These are phyloP conservation scores for Tadarida brasiliensis DNA, from an alignment of 2,797 vertebrate genomes.

Conservation along the genomic window DNA sequence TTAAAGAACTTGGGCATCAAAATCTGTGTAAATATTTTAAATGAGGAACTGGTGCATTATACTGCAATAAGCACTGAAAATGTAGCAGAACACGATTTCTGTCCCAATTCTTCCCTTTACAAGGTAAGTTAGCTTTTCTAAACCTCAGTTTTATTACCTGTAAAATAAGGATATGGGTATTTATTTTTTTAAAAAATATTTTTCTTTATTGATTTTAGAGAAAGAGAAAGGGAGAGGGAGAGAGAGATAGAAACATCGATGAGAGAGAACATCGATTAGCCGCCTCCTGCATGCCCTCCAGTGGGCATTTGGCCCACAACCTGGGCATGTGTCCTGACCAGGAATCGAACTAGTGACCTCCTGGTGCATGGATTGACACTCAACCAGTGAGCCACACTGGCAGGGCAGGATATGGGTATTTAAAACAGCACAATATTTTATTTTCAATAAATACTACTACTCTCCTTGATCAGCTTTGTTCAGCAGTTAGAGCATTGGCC, in stretches of 20 bases:
- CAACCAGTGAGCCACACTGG: too few species aligned
- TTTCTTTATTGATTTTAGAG: too few species aligned
- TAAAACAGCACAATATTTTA: conserved; percentile 29
- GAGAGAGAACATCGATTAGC: too few species aligned
- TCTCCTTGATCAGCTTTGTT: too few species aligned
- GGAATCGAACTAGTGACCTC: too few species aligned
- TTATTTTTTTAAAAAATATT: background rate
- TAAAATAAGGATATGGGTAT: conserved; percentile 17
- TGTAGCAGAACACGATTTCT: background rate
- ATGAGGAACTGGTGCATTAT: background rate
- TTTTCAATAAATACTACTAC: background rate
- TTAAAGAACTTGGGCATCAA: background rate
- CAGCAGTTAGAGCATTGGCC: too few species aligned
- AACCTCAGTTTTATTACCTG: background rate
- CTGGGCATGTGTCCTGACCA: too few species aligned
- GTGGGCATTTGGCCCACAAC: too few species aligned
- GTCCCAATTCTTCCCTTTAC: background rate
- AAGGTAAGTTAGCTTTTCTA: background rate
- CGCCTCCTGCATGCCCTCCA: too few species aligned
- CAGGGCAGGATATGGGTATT: background rate
- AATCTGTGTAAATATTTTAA: conserved; percentile 1
- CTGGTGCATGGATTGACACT: too few species aligned
- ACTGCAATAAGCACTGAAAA: background rate
- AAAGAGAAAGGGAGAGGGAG: too few species aligned
- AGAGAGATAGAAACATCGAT: too few species aligned